Percentiles rank a stretch among this genome's conserved stretches.
phyloP scores from a whole-genome alignment of 2,797 vertebrate genomes.

The Arrhamphus sclerolepis region DNA sequence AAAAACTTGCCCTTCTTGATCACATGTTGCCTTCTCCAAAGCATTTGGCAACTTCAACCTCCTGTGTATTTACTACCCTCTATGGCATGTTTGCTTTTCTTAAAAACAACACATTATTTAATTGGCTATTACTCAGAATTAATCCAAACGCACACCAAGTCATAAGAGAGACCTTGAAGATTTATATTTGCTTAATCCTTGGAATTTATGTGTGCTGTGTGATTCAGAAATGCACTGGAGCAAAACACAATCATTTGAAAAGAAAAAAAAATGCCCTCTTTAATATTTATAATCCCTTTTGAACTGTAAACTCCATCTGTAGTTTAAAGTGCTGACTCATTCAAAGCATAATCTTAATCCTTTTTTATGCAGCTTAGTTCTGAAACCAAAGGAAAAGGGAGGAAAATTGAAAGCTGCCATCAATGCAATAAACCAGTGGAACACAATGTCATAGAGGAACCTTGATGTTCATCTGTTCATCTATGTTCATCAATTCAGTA shows the following conservation, averaged over 20 bases:
- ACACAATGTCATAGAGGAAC: slow-evolving; percentile 59
- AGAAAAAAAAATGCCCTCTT: slow-evolving; percentile 64
- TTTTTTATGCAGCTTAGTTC: slow-evolving; percentile 76
- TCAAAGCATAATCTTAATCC: slow-evolving; percentile 81
- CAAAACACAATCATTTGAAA: slow-evolving; percentile 75
- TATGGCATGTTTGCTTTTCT: slow-evolving; percentile 57
- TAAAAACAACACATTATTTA: slow-evolving; percentile 75
- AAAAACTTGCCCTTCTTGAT: slow-evolving; percentile 37
- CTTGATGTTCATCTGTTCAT: slow-evolving; percentile 57
- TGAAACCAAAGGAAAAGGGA: slow-evolving; percentile 74
- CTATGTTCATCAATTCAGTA: slow-evolving; percentile 39
- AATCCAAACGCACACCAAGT: slow-evolving; percentile 70
- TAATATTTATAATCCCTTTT: slow-evolving; percentile 85
- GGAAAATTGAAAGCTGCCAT: slow-evolving; percentile 75
- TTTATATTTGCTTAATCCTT: slow-evolving; percentile 76
- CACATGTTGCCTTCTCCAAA: slow-evolving; percentile 29
- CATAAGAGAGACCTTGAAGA: slow-evolving; percentile 70
- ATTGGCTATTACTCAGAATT: slow-evolving; percentile 74
- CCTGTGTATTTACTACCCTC: slow-evolving; percentile 32
- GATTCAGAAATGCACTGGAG: slow-evolving; percentile 67
- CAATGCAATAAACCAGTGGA: slow-evolving; percentile 74
- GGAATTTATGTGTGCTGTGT: slow-evolving; percentile 69
- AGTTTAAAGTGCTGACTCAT: slow-evolving; percentile 85
- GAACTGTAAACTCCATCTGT: slow-evolving; percentile 83
- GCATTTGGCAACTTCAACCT: slow-evolving; percentile 41